Percentiles rank a stretch among this genome's conserved stretches.
Conservation (phyloP, 2,797 vertebrate species). For the Remorina albescens region DNA sequence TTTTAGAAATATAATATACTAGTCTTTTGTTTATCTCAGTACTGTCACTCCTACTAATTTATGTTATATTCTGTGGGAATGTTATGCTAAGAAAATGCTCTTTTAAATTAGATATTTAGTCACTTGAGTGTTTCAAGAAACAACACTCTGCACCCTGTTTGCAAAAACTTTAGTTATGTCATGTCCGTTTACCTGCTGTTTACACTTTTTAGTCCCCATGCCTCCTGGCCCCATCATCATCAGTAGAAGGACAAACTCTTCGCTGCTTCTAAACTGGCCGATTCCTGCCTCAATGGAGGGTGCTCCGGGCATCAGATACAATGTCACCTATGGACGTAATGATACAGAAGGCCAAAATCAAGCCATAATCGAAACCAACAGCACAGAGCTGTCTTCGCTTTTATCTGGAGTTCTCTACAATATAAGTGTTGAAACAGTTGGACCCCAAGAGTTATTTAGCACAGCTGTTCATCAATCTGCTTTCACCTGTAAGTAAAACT, state of each 20-base stretch:
- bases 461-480: rapidly evolving
- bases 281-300: constrained; percentile 45
- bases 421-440: constrained; percentile 66
- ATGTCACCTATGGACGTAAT: constrained; percentile 15
- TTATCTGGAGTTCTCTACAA: constrained; percentile 67
- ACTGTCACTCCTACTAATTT: too few relatives aligned
- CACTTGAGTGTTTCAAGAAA: neutral
- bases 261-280: constrained; percentile 63
- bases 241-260: constrained; percentile 39
- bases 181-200: neutral
- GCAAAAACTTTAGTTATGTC: neutral
- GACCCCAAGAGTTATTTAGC: constrained; percentile 63
- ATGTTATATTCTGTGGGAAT: neutral
- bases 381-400: constrained; percentile 31
- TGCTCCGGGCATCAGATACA: constrained; percentile 46
- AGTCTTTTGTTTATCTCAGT: too few relatives aligned
- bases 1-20: too few relatives aligned
- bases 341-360: rapidly evolving
- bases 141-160: neutral
- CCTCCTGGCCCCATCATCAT: constrained; percentile 56
- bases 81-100: neutral
- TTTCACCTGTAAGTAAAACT: constrained; percentile 70
- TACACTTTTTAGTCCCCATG: constrained; percentile 65
- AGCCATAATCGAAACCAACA: neutral
- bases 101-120: too few relatives aligned